phyloP scores from a whole-genome alignment of 2,888 invertebrate genomes.

The Augochlorella aurata region DNA sequence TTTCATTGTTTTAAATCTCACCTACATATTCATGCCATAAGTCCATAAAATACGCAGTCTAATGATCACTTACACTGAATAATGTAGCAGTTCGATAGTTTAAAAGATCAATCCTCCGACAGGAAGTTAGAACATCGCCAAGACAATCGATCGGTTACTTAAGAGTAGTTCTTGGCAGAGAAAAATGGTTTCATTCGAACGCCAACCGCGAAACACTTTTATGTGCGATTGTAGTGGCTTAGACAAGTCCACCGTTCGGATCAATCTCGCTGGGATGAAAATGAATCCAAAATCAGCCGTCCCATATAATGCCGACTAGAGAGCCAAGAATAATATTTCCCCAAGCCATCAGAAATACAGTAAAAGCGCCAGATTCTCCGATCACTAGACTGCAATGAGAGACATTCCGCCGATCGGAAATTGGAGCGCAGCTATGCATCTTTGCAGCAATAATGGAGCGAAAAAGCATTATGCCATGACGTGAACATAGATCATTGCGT shows the following conservation, averaged over 20 bases:
- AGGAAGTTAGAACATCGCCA: background rate
- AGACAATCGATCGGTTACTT: background rate
- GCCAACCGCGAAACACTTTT: background rate
- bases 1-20: too few species aligned
- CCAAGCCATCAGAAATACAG: background rate
- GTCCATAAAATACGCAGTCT: too few species aligned
- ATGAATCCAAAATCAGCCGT: slow-evolving; percentile 4
- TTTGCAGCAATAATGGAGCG: background rate
- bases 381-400: background rate
- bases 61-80: too few species aligned
- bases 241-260: background rate
- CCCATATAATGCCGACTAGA: background rate
- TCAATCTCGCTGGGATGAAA: background rate
- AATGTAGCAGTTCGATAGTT: background rate
- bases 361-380: background rate
- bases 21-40: too few species aligned
- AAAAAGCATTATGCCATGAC: background rate
- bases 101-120: too few species aligned
- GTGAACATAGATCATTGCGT: background rate
- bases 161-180: background rate
- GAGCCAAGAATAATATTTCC: slow-evolving; percentile 11
- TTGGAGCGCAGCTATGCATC: slow-evolving; percentile 7
- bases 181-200: background rate
- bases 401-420: background rate
- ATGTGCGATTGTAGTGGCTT: background rate